A percentile compares a stretch with the other conserved stretches of the same genome.
phyloP scores from a whole-genome alignment of 2,113 vertebrate genomes.

The Amphilophus citrinellus region DNA sequence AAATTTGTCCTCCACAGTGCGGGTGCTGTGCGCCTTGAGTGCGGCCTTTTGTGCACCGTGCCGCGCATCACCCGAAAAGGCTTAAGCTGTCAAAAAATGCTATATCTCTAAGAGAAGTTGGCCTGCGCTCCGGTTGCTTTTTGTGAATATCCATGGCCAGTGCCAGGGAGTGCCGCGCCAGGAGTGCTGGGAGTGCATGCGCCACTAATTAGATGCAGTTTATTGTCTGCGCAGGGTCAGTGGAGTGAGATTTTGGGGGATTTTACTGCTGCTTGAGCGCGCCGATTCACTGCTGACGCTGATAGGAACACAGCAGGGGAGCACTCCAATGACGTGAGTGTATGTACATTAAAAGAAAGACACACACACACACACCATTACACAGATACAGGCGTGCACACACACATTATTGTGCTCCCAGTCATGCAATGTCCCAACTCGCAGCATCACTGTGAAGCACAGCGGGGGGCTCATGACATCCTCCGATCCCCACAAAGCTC shows the following conservation, averaged over 20 bases:
- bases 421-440: slow-evolving; percentile 66
- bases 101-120: slow-evolving; percentile 45
- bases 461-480: slow-evolving; percentile 22
- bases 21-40: not conserved
- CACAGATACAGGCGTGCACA: slow-evolving; percentile 17
- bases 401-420: slow-evolving; percentile 67
- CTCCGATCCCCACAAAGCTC: slow-evolving; percentile 6
- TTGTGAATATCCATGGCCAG: slow-evolving; percentile 24
- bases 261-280: slow-evolving; percentile 75
- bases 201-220: slow-evolving; percentile 71
- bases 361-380: slow-evolving; percentile 32
- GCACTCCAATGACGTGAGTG: slow-evolving; percentile 58
- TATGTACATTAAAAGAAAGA: slow-evolving; percentile 72
- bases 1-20: slow-evolving; percentile 17
- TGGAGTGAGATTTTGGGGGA: slow-evolving; percentile 55
- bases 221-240: slow-evolving; percentile 65
- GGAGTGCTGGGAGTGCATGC: slow-evolving; percentile 56
- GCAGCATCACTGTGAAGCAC: slow-evolving; percentile 62
- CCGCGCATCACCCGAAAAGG: slow-evolving; percentile 26
- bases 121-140: slow-evolving; percentile 6
- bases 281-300: slow-evolving; percentile 70
- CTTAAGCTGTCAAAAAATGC: slow-evolving; percentile 51
- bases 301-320: slow-evolving; percentile 75
- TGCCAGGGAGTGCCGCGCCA: slow-evolving; percentile 33
- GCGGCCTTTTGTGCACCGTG: slow-evolving; percentile 28